Evolutionary conservation across 1,140 invertebrate genomes (phyloP).

Genomic region (Tetragonula clypearis): DNA sequence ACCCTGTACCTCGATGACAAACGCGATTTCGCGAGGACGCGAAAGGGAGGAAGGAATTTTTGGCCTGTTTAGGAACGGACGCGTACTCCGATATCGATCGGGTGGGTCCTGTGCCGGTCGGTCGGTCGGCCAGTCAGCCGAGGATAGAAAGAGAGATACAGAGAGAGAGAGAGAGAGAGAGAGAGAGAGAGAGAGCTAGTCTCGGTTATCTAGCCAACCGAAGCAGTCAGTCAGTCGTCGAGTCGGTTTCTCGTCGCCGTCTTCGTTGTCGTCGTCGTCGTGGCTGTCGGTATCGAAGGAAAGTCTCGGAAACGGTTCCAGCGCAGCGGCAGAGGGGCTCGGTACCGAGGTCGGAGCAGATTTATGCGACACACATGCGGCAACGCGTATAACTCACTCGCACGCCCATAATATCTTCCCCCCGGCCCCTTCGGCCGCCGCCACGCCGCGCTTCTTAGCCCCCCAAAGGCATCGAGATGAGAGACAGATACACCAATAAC

Average conservation of each 20-base stretch:
- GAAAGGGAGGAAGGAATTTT: conserved; percentile 13
- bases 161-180: too few species aligned
- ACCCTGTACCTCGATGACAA: too few species aligned
- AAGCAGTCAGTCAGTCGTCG: conserved; percentile 39
- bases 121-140: neutral
- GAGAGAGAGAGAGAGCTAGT: neutral
- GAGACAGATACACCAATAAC: conserved; percentile 76
- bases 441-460: conserved; percentile 54
- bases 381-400: conserved; percentile 81
- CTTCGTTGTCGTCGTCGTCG: conserved; percentile 5
- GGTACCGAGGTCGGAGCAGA: conserved; percentile 77
- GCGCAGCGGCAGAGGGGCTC: conserved; percentile 70
- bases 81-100: conserved; percentile 19
- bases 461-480: conserved; percentile 70
- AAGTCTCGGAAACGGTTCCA: conserved; percentile 67
- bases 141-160: too few species aligned
- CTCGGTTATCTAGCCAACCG: neutral
- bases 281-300: conserved; percentile 27
- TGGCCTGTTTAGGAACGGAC: neutral
- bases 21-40: too few species aligned
- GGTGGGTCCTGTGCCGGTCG: neutral
- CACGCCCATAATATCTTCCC: conserved; percentile 78
- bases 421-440: conserved; percentile 47
- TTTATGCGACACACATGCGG: conserved; percentile 82
- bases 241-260: conserved; percentile 39